Evolutionary conservation across 2,888 invertebrate genomes (phyloP), one percentile per base, ranked within the genome.

Genomic region (Antitype chi): DNA sequence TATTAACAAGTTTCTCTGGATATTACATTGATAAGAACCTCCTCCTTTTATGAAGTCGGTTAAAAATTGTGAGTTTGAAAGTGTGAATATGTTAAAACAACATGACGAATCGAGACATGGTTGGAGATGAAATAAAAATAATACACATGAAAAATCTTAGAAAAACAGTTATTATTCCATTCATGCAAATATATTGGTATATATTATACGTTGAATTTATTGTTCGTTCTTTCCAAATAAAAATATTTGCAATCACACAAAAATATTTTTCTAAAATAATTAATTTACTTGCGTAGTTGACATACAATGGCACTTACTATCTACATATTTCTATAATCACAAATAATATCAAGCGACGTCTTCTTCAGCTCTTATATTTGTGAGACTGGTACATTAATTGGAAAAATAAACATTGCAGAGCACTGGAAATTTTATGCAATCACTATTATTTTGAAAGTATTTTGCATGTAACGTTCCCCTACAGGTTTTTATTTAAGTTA

Each of bases 1-100:
- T n/a, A n/a, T n/a, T n/a, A n/a, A 69, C 62, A 75, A 13, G 28
- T 4, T 64, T 28, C 28, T 62, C 47, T 82, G 43, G 63, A 70
- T 59, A 73, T 60, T 55, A 28, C 32, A 79, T 57, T 60, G 20
- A 23, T 8, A 52, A 52, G 20, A 52, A 52, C 20, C 7, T 52
- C 52, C 20, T 20, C 8, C 49, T 49, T 49, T 49, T 49, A 5
- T 49, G 17, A 49, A 49, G 47, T 47, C 38, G 38, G 38, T 38
- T 5, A 38, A 38, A 38, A 38, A 38, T 38, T 38, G 38, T 0
- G 38, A 38, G 47, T 52, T 52, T 20, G 32, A 20, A 60, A 9
- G 9, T 32, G 28, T 32, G 32, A 11, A 6, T 32, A 32, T 23
- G 20, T 1, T 23, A 32, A 60, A 67, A n/a, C 47, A 79, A 38